These are phyloP conservation scores for Adoxophyes honmai DNA, from an alignment of 1,140 invertebrate species.

Conservation along the genomic window DNA sequence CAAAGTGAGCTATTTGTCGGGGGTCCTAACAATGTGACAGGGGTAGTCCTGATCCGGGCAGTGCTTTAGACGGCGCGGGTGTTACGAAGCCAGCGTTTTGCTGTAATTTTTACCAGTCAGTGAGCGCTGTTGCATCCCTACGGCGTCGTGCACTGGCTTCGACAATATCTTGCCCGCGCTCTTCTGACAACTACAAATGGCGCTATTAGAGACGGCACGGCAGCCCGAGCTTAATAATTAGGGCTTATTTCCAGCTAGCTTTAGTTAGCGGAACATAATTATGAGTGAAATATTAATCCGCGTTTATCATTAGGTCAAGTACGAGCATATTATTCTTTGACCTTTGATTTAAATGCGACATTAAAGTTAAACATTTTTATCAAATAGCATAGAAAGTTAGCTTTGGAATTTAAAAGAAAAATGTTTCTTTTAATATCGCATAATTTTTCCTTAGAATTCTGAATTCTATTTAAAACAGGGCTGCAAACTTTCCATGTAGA, in stretches of 20 bases:
- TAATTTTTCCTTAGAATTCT: too few species aligned
- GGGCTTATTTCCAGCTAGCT: conserved; percentile 7
- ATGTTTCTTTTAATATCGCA: too few species aligned
- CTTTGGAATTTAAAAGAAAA: too few species aligned
- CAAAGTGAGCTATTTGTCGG: conserved; percentile 1
- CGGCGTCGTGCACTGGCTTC: conserved; percentile 6
- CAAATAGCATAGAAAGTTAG: too few species aligned
- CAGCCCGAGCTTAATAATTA: conserved; percentile 12
- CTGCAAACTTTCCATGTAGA: too few species aligned
- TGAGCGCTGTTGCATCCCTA: conserved; percentile 10
- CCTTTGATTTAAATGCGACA: too few species aligned
- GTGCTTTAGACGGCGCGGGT: neutral
- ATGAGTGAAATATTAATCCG: conserved; percentile 10
- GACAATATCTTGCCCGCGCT: conserved; percentile 12
- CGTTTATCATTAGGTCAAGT: conserved; percentile 1
- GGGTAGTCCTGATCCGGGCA: neutral
- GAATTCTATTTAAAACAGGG: too few species aligned
- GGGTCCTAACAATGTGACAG: conserved; percentile 7
- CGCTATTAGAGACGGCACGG: conserved; percentile 10
- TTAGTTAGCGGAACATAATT: conserved; percentile 15
- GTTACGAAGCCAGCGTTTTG: neutral
- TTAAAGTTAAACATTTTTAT: too few species aligned
- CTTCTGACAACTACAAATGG: conserved; percentile 8
- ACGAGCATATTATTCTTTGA: too few species aligned
- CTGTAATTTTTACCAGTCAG: conserved; percentile 11